phyloP scores from a whole-genome alignment of 2,797 vertebrate genomes.

The Paratrypauchen microcephalus region DNA sequence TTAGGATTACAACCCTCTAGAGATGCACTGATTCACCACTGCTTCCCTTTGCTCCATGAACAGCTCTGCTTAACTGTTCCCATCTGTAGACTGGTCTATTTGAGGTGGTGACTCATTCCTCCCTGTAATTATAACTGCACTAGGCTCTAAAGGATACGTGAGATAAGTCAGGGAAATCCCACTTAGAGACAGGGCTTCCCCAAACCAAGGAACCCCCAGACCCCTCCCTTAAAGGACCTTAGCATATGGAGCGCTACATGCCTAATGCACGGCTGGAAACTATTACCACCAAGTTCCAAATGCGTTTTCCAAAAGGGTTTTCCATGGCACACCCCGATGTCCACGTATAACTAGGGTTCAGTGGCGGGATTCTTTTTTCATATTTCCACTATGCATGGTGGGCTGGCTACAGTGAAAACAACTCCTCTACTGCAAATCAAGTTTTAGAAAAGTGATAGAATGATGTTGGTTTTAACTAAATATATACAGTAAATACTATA shows the following conservation, averaged over 20 bases:
- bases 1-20: not conserved
- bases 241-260: not conserved
- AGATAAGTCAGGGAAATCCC: conserved; percentile 62
- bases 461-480: no score
- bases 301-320: conserved; percentile 23
- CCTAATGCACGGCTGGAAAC: conserved; percentile 37
- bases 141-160: conserved; percentile 47
- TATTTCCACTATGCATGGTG: no score
- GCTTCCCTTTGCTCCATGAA: conserved; percentile 19
- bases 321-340: conserved; percentile 32
- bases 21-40: not conserved
- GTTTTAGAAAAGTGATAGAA: no score
- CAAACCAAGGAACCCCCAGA: conserved; percentile 40
- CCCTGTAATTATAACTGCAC: conserved; percentile 56
- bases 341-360: conserved; percentile 23
- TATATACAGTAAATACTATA: no score
- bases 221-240: conserved; percentile 13
- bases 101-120: conserved; percentile 70
- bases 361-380: conserved; percentile 17
- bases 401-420: not conserved
- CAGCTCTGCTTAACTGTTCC: conserved; percentile 20
- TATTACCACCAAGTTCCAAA: conserved; percentile 35
- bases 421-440: no score
- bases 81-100: conserved; percentile 56
- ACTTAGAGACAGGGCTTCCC: conserved; percentile 55